Percentiles rank a stretch among this genome's conserved stretches.
These are phyloP conservation scores for Heteronetta atricapilla DNA, from an alignment of 2,113 vertebrate species.

Conservation along the genomic window DNA sequence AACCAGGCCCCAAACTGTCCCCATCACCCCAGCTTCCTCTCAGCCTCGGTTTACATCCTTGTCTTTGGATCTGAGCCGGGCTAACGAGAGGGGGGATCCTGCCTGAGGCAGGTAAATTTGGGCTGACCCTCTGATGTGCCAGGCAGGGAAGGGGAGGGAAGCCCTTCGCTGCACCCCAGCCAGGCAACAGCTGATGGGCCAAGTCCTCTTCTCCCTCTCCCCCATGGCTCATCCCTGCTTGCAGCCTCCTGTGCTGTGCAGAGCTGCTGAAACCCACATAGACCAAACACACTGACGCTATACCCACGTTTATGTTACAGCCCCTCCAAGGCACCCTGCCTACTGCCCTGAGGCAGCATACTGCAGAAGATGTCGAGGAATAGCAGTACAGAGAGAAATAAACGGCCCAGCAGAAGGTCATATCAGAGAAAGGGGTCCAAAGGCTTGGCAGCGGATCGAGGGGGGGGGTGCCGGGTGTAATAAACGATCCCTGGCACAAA, in stretches of 20 bases:
- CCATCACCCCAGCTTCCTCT: background rate
- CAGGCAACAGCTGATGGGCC: background rate
- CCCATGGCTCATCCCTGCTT: background rate
- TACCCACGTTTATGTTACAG: background rate
- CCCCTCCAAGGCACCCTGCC: background rate
- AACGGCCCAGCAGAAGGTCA: background rate
- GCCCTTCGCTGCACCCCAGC: background rate
- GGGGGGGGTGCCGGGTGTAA: background rate
- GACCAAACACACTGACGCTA: background rate
- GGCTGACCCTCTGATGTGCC: background rate
- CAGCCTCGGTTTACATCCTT: background rate
- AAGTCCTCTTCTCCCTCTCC: background rate
- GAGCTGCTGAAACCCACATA: background rate
- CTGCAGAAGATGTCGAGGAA: background rate
- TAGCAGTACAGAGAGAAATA: background rate
- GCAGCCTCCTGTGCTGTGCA: background rate
- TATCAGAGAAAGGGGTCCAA: background rate
- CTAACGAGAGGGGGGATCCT: background rate
- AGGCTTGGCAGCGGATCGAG: background rate
- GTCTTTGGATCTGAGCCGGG: background rate
- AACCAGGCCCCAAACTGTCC: background rate
- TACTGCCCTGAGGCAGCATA: rapidly evolving
- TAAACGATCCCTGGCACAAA: background rate
- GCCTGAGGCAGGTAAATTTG: background rate
- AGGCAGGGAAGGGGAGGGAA: background rate